Conservation (phyloP, 2,888 invertebrate genomes). For the Cryptops parisi region DNA sequence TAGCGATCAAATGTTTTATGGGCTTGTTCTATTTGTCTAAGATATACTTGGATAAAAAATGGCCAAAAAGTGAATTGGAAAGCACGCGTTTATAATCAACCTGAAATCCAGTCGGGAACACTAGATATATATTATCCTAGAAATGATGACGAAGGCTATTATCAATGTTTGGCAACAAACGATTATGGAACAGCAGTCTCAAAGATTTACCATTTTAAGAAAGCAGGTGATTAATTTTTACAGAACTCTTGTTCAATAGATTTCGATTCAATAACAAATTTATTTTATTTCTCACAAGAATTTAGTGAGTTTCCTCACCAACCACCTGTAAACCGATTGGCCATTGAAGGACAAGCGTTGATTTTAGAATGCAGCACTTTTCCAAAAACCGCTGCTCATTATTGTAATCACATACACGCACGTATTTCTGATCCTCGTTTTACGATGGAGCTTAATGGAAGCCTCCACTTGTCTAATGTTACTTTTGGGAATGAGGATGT, state of each 20-base stretch:
- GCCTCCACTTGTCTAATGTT: conserved; percentile 93
- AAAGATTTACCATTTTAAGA: conserved; percentile 84
- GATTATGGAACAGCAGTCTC: conserved; percentile 87
- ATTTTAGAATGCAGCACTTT: conserved; percentile 81
- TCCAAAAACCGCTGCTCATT: conserved; percentile 88
- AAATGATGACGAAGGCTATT: conserved; percentile 76
- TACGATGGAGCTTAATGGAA: conserved; percentile 91
- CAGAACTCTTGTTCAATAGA: no score
- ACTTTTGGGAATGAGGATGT: conserved; percentile 65
- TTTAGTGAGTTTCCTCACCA: conserved; percentile 37
- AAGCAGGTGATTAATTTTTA: no score
- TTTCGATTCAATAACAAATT: no score
- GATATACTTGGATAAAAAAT: conserved; percentile 79
- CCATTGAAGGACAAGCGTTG: conserved; percentile 75
- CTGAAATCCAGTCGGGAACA: conserved; percentile 91
- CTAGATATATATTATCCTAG: conserved; percentile 75
- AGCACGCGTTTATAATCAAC: conserved; percentile 82
- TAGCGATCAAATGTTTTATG: no score
- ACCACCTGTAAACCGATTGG: conserved; percentile 40
- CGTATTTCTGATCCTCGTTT: conserved; percentile 74
- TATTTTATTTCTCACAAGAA: conserved; percentile 19
- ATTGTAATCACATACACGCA: conserved; percentile 60
- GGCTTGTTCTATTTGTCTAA: conserved; percentile 23
- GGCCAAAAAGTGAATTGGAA: conserved; percentile 89
- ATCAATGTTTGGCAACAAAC: conserved; percentile 89